These are phyloP conservation scores for Molossus alvarezi DNA, from an alignment of 2,797 vertebrate species.

Conservation along the genomic window DNA sequence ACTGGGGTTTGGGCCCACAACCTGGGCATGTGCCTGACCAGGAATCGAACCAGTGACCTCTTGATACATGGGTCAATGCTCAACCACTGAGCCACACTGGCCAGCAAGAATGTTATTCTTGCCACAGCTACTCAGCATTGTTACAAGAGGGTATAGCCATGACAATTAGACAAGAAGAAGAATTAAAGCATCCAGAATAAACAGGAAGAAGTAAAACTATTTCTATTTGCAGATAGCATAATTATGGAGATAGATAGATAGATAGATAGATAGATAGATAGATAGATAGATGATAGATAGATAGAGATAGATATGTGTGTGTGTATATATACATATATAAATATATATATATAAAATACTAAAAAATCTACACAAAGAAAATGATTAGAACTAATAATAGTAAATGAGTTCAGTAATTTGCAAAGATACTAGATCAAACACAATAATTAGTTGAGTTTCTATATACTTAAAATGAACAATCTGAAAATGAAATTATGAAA, in stretches of 20 bases:
- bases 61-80: no score
- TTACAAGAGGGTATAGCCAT: background rate
- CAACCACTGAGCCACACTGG: no score
- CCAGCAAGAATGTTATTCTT: background rate
- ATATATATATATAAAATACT: background rate
- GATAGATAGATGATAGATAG: no score
- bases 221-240: background rate
- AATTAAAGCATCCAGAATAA: background rate
- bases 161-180: background rate
- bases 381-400: background rate
- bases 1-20: no score
- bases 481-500: background rate
- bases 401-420: background rate
- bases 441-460: background rate
- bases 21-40: no score
- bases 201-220: background rate
- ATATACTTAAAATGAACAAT: background rate
- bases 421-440: background rate
- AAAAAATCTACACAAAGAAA: background rate
- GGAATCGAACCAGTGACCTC: no score
- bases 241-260: background rate
- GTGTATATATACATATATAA: background rate
- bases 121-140: background rate
- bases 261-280: no score
- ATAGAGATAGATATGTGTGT: no score